Base-by-base conservation (phyloP, 2,113 vertebrate genomes). In the Tringa solitaria region DNA sequence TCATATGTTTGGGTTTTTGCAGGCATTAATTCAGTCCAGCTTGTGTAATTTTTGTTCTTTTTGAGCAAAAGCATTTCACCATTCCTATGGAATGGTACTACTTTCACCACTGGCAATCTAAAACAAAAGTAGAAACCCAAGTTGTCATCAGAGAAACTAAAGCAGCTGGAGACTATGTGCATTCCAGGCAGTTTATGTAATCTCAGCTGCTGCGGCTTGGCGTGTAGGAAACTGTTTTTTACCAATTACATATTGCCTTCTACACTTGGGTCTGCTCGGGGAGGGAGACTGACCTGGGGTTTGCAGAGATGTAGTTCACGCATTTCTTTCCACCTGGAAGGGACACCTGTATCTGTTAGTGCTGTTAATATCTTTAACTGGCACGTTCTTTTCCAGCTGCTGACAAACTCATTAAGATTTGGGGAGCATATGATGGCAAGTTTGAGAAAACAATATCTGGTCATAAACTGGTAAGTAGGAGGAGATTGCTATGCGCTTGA, bases 361-460 rank as follows among this genome's bases (percentile, higher is more conserved):
- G 76, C 56, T 94, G 12, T n/a, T 83, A 9, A 78, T 60, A 30
- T 77, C 70, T 72, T 77, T 75, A 87, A 87, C 51, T 83, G 84
- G 32, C 26, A 39, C 39, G 2, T 56, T 96, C 51, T 93, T 87
- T 93, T 74, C 96, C 95, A 99, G 99, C 99, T 94, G 99, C 99
- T 91, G 99, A 99, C 96, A 99, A 99, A 95, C 98, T 99, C 92
- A 99, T 99, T 95, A 99, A 99, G 97, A 99, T 99, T 76, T 99
- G 99, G 99, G 99, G 99, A 37, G 99, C 99, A 0, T 99, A 99
- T 5, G 99, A 99, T 22, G 99, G 99, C 67, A 99, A 99, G 91
- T 99, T 99, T 97, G 99, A 99, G 97, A 99, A 99, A 97, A 99
- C 99, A 72, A 98, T 99, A 97, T 99, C 99, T 37, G 99, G 99